Percentiles rank a stretch among this genome's conserved stretches.
phyloP scores from a whole-genome alignment of 2,113 vertebrate species.

The Carassius carassius region DNA sequence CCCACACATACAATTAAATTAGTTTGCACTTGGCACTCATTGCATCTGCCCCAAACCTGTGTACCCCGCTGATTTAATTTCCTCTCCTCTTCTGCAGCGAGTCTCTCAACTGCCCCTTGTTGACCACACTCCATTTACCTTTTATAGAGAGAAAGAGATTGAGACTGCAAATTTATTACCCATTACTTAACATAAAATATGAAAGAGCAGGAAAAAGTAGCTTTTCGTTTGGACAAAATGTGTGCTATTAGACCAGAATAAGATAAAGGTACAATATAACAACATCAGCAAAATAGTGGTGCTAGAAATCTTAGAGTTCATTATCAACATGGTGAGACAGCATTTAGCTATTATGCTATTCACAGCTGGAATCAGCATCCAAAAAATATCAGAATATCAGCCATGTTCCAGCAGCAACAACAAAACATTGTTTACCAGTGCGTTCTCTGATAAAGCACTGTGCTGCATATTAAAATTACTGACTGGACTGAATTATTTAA shows the following conservation, averaged over 20 bases:
- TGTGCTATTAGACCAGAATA: neutral
- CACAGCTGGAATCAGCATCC: slow-evolving; percentile 7
- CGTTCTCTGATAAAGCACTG: neutral
- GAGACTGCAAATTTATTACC: neutral
- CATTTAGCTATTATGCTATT: slow-evolving; percentile 5
- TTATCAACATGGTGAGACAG: slow-evolving; percentile 15
- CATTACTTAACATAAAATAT: neutral
- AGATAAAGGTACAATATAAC: neutral
- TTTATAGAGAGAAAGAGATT: neutral
- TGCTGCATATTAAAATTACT: neutral
- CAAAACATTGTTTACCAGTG: neutral
- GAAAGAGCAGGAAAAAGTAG: neutral
- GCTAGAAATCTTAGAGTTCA: neutral
- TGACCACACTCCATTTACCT: slow-evolving; percentile 41
- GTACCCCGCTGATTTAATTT: slow-evolving; percentile 61
- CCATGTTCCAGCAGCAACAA: neutral
- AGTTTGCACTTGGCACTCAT: slow-evolving; percentile 52
- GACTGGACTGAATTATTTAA: neutral
- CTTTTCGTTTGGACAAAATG: neutral
- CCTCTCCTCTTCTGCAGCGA: slow-evolving; percentile 56
- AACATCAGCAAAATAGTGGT: neutral
- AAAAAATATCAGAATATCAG: slow-evolving; percentile 4
- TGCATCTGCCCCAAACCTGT: slow-evolving; percentile 43
- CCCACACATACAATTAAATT: slow-evolving; percentile 60
- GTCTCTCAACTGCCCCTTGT: slow-evolving; percentile 40